These are phyloP conservation scores for Pangasianodon gigas DNA, from an alignment of 2,113 vertebrate genomes.

Conservation along the genomic window DNA sequence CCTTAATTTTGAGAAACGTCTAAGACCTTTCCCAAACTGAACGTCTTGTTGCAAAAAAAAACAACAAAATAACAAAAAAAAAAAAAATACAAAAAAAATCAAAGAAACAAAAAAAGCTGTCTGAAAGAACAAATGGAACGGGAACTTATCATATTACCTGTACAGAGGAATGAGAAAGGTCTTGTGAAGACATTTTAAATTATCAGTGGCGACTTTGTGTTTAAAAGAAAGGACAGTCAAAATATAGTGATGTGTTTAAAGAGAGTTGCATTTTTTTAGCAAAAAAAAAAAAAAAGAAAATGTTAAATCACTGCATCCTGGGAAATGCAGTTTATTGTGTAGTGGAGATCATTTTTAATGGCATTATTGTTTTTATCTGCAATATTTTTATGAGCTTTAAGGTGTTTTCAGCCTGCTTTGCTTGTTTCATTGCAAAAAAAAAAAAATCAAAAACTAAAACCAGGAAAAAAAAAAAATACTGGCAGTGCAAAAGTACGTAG, in stretches of 20 bases:
- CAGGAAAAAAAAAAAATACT: slow-evolving; percentile 64
- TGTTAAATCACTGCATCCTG: slow-evolving; percentile 81
- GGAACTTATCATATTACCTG: slow-evolving; percentile 78
- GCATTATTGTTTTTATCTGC: slow-evolving; percentile 89
- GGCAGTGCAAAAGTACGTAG: slow-evolving; percentile 76
- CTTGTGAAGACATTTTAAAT: slow-evolving; percentile 91
- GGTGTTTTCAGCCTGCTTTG: slow-evolving; percentile 94
- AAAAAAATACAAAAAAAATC: slow-evolving; percentile 30
- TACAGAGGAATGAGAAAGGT: slow-evolving; percentile 83
- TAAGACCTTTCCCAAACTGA: slow-evolving; percentile 69
- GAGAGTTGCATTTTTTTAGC: slow-evolving; percentile 54
- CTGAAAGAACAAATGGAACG: slow-evolving; percentile 73
- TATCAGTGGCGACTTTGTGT: slow-evolving; percentile 79
- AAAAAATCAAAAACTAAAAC: slow-evolving; percentile 53
- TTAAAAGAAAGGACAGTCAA: slow-evolving; percentile 77
- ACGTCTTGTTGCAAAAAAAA: slow-evolving; percentile 70
- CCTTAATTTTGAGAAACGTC: slow-evolving; percentile 98
- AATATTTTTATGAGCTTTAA: slow-evolving; percentile 89
- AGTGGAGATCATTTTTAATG: slow-evolving; percentile 81
- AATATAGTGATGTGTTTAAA: slow-evolving; percentile 76
- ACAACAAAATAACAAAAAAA: slow-evolving; percentile 46
- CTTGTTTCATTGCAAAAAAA: slow-evolving; percentile 86
- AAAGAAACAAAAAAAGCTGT: slow-evolving; percentile 63
- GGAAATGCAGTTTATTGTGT: slow-evolving; percentile 85
- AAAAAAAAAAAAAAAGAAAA: slow-evolving; percentile 66